A percentile compares a stretch with the other conserved stretches of the same genome.
phyloP scores from a whole-genome alignment of 2,113 vertebrate genomes.

The Burhinus bistriatus region DNA sequence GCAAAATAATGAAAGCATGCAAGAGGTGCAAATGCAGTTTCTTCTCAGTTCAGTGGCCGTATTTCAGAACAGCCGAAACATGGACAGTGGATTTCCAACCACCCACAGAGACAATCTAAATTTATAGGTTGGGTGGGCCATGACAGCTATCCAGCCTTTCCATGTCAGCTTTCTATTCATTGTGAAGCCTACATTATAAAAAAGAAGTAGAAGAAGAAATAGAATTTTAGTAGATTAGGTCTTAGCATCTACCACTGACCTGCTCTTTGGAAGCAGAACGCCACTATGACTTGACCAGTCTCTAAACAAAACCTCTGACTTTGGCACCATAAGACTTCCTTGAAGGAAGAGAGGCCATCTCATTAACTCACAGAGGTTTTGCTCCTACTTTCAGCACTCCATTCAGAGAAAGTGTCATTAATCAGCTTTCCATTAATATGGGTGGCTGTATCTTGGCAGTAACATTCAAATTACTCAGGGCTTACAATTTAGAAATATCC shows the following conservation, averaged over 20 bases:
- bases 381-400: background rate
- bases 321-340: background rate
- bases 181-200: background rate
- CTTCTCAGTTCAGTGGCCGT: background rate
- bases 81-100: background rate
- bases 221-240: background rate
- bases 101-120: background rate
- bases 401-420: slow-evolving; percentile 27
- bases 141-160: background rate
- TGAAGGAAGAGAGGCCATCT: background rate
- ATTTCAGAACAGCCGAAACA: background rate
- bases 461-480: slow-evolving; percentile 27
- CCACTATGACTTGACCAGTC: background rate
- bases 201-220: background rate
- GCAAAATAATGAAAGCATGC: background rate
- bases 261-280: background rate
- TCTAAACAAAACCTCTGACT: background rate
- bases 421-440: slow-evolving; percentile 42
- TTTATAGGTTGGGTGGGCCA: background rate
- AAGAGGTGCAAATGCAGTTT: background rate
- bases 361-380: background rate
- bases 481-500: slow-evolving; percentile 29
- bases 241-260: background rate
- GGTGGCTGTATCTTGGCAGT: slow-evolving; percentile 1
- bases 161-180: background rate